Conservation (phyloP, 30 jellyfish, hydroid and myxozoan genomes). For the Aurelia sp. region DNA sequence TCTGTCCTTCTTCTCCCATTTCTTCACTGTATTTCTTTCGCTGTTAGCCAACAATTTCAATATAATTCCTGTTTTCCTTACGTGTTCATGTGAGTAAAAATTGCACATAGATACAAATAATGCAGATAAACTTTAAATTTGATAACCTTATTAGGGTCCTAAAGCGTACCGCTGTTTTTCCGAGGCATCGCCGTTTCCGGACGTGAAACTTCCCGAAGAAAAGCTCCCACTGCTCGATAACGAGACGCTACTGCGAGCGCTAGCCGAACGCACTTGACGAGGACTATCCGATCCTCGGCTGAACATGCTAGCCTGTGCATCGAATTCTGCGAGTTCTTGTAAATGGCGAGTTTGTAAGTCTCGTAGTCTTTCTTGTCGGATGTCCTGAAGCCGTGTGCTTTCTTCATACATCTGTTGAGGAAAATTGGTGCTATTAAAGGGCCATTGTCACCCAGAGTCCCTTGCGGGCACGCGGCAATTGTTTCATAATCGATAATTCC, state of each 20-base stretch:
- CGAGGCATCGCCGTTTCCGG: slow-evolving; percentile 71
- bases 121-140: background rate
- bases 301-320: slow-evolving; percentile 81
- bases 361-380: slow-evolving; percentile 93
- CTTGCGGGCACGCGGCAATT: no score
- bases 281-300: slow-evolving; percentile 60
- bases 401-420: slow-evolving; percentile 93
- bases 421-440: background rate
- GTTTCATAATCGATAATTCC: background rate
- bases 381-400: slow-evolving; percentile 99
- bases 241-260: slow-evolving; percentile 77
- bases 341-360: slow-evolving; percentile 92
- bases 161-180: slow-evolving; percentile 29
- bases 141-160: background rate
- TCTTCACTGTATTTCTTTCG: no score
- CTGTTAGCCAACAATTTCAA: no score
- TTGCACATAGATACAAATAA: slow-evolving; percentile 37
- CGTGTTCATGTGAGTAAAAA: slow-evolving; percentile 33
- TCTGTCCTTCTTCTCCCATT: no score
- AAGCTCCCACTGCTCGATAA: slow-evolving; percentile 71
- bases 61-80: no score
- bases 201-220: slow-evolving; percentile 45
- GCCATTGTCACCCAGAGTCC: no score
- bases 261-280: slow-evolving; percentile 59
- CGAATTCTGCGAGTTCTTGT: slow-evolving; percentile 94